Evolutionary conservation across 2,113 vertebrate genomes (phyloP).

Genomic region (Bettongia penicillata): DNA sequence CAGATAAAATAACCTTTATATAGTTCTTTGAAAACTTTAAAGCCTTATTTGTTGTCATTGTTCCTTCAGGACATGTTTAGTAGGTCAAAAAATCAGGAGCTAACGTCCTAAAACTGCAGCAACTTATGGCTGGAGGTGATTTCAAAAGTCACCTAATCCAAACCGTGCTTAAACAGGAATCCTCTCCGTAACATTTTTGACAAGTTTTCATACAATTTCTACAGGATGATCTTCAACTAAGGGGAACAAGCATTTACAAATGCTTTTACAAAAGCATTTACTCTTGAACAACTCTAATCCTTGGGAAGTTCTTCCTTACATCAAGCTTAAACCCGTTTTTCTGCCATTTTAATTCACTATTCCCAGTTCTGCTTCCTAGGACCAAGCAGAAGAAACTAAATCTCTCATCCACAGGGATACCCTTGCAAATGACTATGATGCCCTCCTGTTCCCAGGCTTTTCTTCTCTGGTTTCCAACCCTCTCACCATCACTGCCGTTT

Average conservation of each 20-base stretch:
- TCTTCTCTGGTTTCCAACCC: neutral
- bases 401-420: neutral
- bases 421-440: neutral
- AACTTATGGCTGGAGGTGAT: neutral
- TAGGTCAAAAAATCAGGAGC: neutral
- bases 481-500: neutral
- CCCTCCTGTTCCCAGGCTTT: neutral
- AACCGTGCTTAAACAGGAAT: neutral
- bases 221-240: neutral
- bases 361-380: neutral
- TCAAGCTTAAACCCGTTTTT: neutral
- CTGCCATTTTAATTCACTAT: neutral
- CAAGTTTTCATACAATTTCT: neutral
- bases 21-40: neutral
- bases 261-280: no score
- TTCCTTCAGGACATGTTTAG: neutral
- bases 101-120: neutral
- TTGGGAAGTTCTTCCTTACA: neutral
- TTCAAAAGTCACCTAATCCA: neutral
- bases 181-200: neutral
- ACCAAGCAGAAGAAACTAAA: neutral
- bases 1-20: neutral
- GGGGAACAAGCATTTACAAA: neutral
- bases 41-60: neutral
- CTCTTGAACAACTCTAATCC: neutral